phyloP scores from a whole-genome alignment of 2,797 vertebrate species.

The Melanotaenia boesemani region DNA sequence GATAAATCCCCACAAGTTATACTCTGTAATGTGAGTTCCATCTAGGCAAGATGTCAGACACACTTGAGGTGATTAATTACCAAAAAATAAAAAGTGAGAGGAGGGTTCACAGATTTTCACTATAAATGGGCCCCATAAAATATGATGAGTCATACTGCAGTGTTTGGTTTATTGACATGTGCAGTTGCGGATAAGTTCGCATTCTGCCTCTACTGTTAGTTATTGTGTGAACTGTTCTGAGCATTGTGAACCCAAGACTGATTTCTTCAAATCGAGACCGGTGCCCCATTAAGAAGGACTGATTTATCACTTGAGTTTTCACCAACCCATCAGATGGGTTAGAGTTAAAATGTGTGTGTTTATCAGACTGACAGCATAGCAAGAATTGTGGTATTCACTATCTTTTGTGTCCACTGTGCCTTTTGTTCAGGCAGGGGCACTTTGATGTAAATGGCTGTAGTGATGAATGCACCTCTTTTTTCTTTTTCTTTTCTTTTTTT shows the following conservation, averaged over 20 bases:
- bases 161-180: conserved; percentile 53
- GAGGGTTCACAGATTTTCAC: conserved; percentile 61
- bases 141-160: conserved; percentile 67
- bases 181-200: conserved; percentile 27
- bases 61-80: conserved; percentile 59
- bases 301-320: conserved; percentile 18
- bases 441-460: conserved; percentile 72
- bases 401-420: conserved; percentile 62
- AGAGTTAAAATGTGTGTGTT: conserved; percentile 23
- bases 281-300: not conserved
- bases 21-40: conserved; percentile 26
- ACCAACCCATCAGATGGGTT: not conserved
- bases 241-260: not conserved
- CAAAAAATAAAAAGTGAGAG: conserved; percentile 68
- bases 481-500: conserved; percentile 40
- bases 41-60: conserved; percentile 49
- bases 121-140: conserved; percentile 46
- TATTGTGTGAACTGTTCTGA: not conserved
- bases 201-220: conserved; percentile 2
- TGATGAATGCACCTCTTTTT: conserved; percentile 73
- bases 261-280: conserved; percentile 2
- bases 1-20: conserved; percentile 29
- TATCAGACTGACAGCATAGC: conserved; percentile 42
- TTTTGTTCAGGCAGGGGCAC: conserved; percentile 66
- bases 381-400: conserved; percentile 64